These are phyloP conservation scores for Alcedo quadribrachys DNA, from an alignment of 2,797 vertebrate species.

Conservation along the genomic window DNA sequence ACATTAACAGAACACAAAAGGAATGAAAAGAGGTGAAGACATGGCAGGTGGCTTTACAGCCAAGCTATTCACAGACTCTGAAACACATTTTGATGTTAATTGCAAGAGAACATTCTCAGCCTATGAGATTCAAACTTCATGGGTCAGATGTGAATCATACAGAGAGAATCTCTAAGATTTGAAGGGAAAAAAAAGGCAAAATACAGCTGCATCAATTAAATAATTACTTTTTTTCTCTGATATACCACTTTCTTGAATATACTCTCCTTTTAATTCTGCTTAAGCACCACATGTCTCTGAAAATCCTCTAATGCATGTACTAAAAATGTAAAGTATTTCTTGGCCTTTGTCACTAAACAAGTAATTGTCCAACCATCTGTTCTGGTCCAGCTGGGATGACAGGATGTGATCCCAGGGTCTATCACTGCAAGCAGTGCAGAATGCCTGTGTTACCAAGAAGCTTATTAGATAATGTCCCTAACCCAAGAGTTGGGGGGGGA, in stretches of 20 bases:
- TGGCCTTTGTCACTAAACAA: not conserved
- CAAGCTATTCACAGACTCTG: not conserved
- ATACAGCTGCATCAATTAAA: not conserved
- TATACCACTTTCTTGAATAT: not conserved
- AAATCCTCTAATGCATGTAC: not conserved
- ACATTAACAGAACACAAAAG: not conserved
- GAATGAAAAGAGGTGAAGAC: not conserved
- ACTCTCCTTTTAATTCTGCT: not conserved
- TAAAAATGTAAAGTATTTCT: not conserved
- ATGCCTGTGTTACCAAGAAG: not conserved
- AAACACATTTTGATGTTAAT: not conserved
- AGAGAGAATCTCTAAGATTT: not conserved
- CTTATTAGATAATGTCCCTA: not conserved
- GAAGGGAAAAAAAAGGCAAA: not conserved
- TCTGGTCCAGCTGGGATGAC: no score
- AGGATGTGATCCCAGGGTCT: not conserved
- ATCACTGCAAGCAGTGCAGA: not conserved
- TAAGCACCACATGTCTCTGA: not conserved
- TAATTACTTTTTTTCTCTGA: not conserved
- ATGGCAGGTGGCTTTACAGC: not conserved
- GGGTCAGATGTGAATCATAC: not conserved
- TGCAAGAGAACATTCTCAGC: not conserved
- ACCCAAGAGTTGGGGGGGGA: no score
- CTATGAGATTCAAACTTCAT: not conserved
- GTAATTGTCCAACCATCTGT: not conserved